Evolutionary conservation across 2,888 invertebrate species (phyloP), one percentile per base, ranked within the genome.

Genomic region (Clepsis dumicolana): DNA sequence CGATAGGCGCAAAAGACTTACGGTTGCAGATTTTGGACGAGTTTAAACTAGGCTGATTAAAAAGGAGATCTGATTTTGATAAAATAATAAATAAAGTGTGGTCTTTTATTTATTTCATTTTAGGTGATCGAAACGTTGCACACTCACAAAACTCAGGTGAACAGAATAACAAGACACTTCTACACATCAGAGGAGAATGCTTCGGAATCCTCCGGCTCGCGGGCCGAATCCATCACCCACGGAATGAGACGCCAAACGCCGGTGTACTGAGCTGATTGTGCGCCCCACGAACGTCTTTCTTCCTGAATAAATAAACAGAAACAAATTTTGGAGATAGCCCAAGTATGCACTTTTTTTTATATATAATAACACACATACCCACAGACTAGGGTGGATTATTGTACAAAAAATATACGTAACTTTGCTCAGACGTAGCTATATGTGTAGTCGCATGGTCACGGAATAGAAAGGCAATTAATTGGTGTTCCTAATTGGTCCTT

Each of bases 241-340:
- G 90, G 89, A 5, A 88, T 76, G 0, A 89, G 81, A 1, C 83
- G 80, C 92, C 91, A 92, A 1, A 87, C 80, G 1, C 90, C 88
- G 0, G 91, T 91, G 72, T 92, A 92, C 61, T 84, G 83, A 0
- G 90, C 90, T 2, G 84, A 86, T 60, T 90, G 90, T 3, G 80
- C 76, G 1, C 89, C 90, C 80, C 77, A 80, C 1, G 75, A 71
- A n/a, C 85, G 85, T 0, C 88, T 82, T 61, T 90, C 90, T 70
- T 90, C 90, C 90, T 91, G 69, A 5, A 65, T n/a, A n/a, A 38
- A 38, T 38, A 38, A 38, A 14, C 4, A 3, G 38, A n/a, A 38
- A n/a, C n/a, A 38, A 14, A 35, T 35, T 38, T n/a, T 38, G 38
- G 4, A n/a, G 38, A 12, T 12, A 12, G 2, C 12, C 3, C 12